Conservation (phyloP, 1,140 invertebrate species). For the Brachionus rubens region DNA sequence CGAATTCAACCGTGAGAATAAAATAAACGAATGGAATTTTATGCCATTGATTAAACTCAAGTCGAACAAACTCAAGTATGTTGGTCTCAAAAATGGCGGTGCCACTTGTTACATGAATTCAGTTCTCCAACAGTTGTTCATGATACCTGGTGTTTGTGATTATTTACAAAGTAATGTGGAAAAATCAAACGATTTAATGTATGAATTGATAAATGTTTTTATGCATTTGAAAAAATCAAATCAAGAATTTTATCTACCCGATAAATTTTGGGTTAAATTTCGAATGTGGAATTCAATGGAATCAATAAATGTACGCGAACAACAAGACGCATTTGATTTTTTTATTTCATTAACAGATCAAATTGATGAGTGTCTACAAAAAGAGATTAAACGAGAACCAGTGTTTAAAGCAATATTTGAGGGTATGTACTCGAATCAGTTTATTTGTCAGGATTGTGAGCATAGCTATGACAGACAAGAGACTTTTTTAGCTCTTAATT, state of each 20-base stretch:
- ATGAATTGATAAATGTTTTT: constrained; percentile 95
- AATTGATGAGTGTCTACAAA: constrained; percentile 80
- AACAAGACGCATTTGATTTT: constrained; percentile 98
- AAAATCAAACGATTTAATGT: constrained; percentile 66
- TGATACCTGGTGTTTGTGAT: constrained; percentile 58
- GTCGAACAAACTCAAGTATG: constrained; percentile 51
- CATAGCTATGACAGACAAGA: constrained; percentile 93
- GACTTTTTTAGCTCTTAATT: constrained; percentile 92
- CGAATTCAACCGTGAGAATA: constrained; percentile 62
- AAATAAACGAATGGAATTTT: constrained; percentile 63
- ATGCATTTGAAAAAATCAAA: constrained; percentile 92
- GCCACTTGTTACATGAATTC: constrained; percentile 99
- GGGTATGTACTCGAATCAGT: constrained; percentile 95
- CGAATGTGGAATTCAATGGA: constrained; percentile 67
- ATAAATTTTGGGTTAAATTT: constrained; percentile 94
- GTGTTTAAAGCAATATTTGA: constrained; percentile 82
- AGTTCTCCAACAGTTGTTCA: constrained; percentile 78
- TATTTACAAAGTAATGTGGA: constrained; percentile 50
- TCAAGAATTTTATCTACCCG: constrained; percentile 93
- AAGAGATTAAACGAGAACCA: background rate
- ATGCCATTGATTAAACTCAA: background rate
- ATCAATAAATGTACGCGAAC: constrained; percentile 91
- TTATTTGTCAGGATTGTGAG: constrained; percentile 95
- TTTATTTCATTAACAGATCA: constrained; percentile 97
- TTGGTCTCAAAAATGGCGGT: constrained; percentile 65